Base-by-base conservation (phyloP, 2,888 invertebrate species). In the Therioaphis trifolii region DNA sequence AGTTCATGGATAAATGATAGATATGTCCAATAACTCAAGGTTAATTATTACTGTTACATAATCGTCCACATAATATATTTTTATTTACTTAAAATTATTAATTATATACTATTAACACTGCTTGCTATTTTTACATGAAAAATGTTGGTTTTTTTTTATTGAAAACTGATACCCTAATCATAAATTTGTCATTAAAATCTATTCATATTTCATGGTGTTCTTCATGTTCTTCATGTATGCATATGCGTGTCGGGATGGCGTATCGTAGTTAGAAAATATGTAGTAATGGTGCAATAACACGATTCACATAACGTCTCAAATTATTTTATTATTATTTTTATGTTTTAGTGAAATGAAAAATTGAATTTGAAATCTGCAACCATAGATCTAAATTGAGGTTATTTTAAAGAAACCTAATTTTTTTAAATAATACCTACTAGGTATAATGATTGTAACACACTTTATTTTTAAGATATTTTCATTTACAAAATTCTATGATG, bases 41-140 rank as follows among this genome's bases (percentile, higher is more conserved):
- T 15, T 35, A 35, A 35, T 35, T n/a, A n/a, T n/a, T 21, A 35
- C 4, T 71, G 24, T 29, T 71, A 46, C 15, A n/a, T n/a, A 46
- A 14, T 72, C 29, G 52, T 49, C 49, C 72, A 72, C 72, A 52
- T 5, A 35, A 1, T n/a, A 74, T 74, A 76, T 76, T 61, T 76
- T 61, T 76, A 18, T 76, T 76, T 29, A 49, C 46, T 21, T 63
- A 5, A 55, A 72, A 72, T 35, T 18, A 52, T 15, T 55, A 75
- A 74, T 58, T 61, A 66, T 77, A 77, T 21, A 77, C 52, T 11
- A 68, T 78, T 68, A 78, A 68, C 77, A 68, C 52, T 21, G 55
- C 77, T 78, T 78, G 66, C 63, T 78, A 68, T 68, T 66, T 78
- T 68, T 52, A 78, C 52, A 52, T 24, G 24, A 77, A 35, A 35